Conservation (phyloP, 2,113 vertebrate genomes). For the Chroicocephalus ridibundus region DNA sequence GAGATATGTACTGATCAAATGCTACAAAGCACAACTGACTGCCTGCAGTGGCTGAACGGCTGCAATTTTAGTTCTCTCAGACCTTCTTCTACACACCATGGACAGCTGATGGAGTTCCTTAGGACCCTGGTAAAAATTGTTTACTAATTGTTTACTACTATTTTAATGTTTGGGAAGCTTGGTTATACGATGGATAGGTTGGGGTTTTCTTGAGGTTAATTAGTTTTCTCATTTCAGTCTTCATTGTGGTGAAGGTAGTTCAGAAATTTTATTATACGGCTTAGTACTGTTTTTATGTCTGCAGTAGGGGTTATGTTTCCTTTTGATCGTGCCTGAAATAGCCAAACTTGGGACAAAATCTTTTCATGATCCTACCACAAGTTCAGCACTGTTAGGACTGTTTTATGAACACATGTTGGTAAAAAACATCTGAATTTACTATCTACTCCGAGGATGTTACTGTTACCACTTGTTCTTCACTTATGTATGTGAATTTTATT, state of each 20-base stretch:
- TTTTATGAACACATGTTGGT: neutral
- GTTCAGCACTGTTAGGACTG: neutral
- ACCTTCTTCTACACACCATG: conserved; percentile 71
- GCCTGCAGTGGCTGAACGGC: conserved; percentile 82
- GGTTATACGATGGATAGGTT: neutral
- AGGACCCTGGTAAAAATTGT: conserved; percentile 83
- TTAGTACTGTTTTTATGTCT: neutral
- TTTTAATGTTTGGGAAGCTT: neutral
- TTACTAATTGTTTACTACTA: neutral
- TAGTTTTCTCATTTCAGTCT: neutral
- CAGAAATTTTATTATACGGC: neutral
- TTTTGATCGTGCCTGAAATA: neutral
- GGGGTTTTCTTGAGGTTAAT: neutral
- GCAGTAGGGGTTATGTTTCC: neutral
- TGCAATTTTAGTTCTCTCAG: conserved; percentile 67
- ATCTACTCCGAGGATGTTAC: neutral
- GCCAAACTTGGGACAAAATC: neutral
- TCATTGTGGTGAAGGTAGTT: neutral
- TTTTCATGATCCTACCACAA: neutral
- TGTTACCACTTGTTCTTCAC: neutral
- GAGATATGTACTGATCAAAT: conserved; percentile 72
- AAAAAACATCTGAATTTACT: neutral
- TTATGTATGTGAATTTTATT: neutral
- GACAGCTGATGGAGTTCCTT: conserved; percentile 86
- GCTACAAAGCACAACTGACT: conserved; percentile 78